Percentiles rank a stretch among this genome's conserved stretches.
Conservation (phyloP, 2,888 invertebrate genomes). For the Nephrotoma appendiculata region DNA sequence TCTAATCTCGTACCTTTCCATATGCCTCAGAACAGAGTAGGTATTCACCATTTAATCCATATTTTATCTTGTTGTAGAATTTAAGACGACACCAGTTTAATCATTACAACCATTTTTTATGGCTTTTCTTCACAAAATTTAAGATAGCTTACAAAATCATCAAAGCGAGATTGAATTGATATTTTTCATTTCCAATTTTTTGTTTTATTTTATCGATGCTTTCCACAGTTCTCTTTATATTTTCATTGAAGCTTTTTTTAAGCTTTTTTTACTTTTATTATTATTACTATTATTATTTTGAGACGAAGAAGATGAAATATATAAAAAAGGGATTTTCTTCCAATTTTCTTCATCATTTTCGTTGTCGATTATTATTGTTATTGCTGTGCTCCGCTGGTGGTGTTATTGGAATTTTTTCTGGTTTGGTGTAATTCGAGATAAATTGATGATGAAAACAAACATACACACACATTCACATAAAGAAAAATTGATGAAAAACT, state of each 20-base stretch:
- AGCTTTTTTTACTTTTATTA: neutral
- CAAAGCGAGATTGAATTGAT: neutral
- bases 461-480: neutral
- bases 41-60: neutral
- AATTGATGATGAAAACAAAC: neutral
- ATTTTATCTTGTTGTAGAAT: neutral
- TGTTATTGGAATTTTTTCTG: neutral
- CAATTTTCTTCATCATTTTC: neutral
- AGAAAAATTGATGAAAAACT: neutral
- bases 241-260: neutral
- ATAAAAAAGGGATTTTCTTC: neutral
- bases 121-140: neutral
- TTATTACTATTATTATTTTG: neutral
- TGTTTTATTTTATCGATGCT: neutral
- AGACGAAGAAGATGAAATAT: neutral
- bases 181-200: neutral
- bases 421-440: neutral
- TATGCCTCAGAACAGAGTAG: no score
- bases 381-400: neutral
- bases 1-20: no score
- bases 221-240: neutral
- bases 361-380: neutral
- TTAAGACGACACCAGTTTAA: neutral
- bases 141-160: neutral
- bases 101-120: neutral